Conservation (phyloP, 2,888 invertebrate genomes). For the Latrodectus elegans region DNA sequence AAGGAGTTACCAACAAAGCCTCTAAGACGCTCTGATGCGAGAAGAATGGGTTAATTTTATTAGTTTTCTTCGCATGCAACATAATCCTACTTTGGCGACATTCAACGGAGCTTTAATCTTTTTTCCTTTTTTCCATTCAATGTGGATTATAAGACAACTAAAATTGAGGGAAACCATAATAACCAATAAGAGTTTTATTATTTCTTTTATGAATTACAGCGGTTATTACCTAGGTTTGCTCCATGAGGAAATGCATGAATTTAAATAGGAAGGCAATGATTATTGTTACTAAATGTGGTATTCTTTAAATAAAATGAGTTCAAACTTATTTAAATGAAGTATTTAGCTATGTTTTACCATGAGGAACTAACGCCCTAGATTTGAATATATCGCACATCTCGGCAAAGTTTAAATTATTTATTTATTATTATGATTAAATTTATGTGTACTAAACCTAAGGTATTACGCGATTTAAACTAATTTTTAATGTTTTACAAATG, state of each 20-base stretch:
- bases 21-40: neutral
- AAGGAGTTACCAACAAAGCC: neutral
- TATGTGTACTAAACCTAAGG: too few relatives aligned
- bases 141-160: neutral
- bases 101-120: neutral
- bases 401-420: too few relatives aligned
- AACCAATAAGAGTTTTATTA: neutral
- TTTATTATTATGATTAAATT: too few relatives aligned
- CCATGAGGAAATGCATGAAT: neutral
- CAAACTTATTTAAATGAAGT: too few relatives aligned
- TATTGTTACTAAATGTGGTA: neutral
- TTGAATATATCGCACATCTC: too few relatives aligned
- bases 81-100: neutral
- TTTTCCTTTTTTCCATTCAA: neutral
- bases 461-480: too few relatives aligned
- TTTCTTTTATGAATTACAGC: neutral
- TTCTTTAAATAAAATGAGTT: too few relatives aligned
- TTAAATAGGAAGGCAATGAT: neutral
- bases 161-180: slow-evolving; percentile 4
- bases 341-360: too few relatives aligned
- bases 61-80: neutral
- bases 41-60: neutral
- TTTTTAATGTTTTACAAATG: too few relatives aligned
- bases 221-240: neutral
- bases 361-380: too few relatives aligned